Base-by-base conservation (phyloP, 1,140 invertebrate genomes). In the Plectrocnemia conspersa region DNA sequence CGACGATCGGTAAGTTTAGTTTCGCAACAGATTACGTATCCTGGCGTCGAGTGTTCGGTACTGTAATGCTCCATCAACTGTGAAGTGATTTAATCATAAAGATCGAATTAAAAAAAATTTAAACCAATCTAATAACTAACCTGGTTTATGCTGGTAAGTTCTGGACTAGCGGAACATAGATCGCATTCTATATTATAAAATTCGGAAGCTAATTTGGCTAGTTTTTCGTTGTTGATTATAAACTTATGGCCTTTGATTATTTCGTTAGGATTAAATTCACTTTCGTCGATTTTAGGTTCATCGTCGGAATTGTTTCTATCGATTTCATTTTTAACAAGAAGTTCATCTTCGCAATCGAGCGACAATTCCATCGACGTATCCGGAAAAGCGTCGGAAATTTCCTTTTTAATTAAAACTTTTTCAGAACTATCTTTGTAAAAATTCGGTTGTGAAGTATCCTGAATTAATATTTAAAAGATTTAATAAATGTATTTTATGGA, bases 11-110 rank as follows among this genome's bases (percentile, higher is more conserved):
- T 29, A 32, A 59, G 42, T 23, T 27, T 40, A 40, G 35, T 50
- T 25, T 52, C 42, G 23, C 58, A 59, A 47, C 58, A 59, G 32
- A 35, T 47, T 9, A 59, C 18, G 52, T 59, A 59, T 33, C 58
- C 58, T 35, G 40, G 27, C n/a, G 35, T 52, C 3, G 41, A 13
- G 21, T 59, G 58, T 24, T 32, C 42, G 11, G 18, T 10, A 4
- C 41, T 15, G 22, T 47, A 52, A 22, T 59, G 58, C 24, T 55
- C 53, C 48, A 59, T 52, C 22, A 59, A n/a, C 58, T 59, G 13
- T 54, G 54, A 15, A 41, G 15, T 49, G 49, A 54, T 21, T 44
- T 16, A 29, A 7, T 45, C 4, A 21, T 21, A 42, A 25, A 44
- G 23, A 7, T 16, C 7, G 27, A 5, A 18, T 27, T 15, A 29